Conservation (phyloP, 2,888 invertebrate genomes). For the Epistrophe eligans region DNA sequence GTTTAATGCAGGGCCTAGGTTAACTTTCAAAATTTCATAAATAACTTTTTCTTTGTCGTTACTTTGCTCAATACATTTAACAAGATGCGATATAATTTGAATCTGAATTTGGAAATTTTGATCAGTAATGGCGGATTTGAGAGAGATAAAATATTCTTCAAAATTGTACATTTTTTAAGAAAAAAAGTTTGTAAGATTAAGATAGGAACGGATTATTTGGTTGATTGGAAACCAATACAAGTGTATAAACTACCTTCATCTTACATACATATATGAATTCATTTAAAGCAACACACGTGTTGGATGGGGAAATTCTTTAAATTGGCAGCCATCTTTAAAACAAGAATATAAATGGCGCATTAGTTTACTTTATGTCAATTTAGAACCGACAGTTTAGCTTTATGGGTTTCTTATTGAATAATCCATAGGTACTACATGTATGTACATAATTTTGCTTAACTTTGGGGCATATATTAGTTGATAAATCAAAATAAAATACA, state of each 20-base stretch:
- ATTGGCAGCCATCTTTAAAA: background rate
- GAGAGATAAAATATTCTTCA: slow-evolving; percentile 14
- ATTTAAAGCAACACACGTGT: background rate
- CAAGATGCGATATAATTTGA: slow-evolving; percentile 24
- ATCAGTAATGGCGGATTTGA: slow-evolving; percentile 34
- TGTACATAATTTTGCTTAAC: too few species aligned
- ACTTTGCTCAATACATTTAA: slow-evolving; percentile 24
- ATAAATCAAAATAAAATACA: too few species aligned
- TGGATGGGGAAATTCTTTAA: background rate
- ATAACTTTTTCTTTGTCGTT: background rate
- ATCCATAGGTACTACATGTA: too few species aligned
- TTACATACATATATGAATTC: background rate
- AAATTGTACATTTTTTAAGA: slow-evolving; percentile 34
- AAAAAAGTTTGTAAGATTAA: background rate
- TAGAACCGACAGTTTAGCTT: too few species aligned
- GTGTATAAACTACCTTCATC: too few species aligned
- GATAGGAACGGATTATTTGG: background rate
- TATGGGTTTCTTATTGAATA: too few species aligned
- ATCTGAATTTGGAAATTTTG: slow-evolving; percentile 30
- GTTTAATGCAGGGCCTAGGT: slow-evolving; percentile 26
- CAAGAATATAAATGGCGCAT: background rate
- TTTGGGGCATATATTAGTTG: too few species aligned
- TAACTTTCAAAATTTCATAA: slow-evolving; percentile 27
- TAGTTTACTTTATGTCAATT: background rate
- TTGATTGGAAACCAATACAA: background rate